Conservation (phyloP, 2,797 vertebrate species). For the Trichosurus vulpecula region DNA sequence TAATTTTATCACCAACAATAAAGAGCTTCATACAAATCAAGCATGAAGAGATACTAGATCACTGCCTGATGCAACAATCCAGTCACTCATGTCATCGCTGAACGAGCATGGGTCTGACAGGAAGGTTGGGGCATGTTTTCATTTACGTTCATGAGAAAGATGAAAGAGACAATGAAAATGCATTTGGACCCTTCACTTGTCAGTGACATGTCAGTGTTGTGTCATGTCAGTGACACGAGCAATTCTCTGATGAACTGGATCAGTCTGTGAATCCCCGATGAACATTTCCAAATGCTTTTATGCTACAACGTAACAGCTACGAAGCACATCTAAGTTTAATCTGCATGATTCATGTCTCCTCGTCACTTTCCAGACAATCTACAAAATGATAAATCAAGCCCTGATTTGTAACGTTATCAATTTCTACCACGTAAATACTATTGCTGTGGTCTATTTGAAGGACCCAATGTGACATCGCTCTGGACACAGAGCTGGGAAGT, state of each 20-base stretch:
- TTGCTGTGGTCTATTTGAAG: neutral
- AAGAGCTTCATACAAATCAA: neutral
- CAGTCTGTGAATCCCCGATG: neutral
- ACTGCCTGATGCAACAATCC: neutral
- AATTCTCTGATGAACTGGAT: neutral
- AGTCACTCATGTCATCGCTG: neutral
- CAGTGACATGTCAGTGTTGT: too few relatives aligned
- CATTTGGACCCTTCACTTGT: too few relatives aligned
- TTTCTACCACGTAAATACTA: neutral
- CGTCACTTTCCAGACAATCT: neutral
- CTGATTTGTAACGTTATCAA: too few relatives aligned
- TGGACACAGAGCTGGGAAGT: neutral
- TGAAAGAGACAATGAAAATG: neutral
- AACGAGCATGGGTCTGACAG: neutral
- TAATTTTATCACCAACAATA: neutral
- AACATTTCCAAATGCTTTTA: neutral
- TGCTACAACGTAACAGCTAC: neutral
- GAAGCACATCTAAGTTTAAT: neutral
- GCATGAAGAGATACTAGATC: neutral
- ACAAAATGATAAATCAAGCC: neutral
- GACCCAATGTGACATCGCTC: neutral
- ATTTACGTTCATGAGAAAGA: neutral
- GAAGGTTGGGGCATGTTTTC: neutral
- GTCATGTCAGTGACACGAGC: neutral
- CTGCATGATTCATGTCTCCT: too few relatives aligned